These are phyloP conservation scores for Hydrolagus colliei DNA, from an alignment of 2,797 vertebrate species.

Conservation along the genomic window DNA sequence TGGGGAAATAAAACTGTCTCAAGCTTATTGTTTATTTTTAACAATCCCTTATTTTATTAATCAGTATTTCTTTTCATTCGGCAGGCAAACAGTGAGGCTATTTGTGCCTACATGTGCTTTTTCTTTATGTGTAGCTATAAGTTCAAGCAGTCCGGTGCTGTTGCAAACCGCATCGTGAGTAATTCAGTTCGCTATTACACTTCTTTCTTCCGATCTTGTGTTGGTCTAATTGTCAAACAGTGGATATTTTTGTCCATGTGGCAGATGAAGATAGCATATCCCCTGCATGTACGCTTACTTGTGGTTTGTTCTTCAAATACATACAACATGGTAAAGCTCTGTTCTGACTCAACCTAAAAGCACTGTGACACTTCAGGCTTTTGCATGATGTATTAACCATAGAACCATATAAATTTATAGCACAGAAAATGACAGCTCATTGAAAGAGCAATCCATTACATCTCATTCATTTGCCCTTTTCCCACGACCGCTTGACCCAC, in stretches of 20 bases:
- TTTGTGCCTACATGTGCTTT: conserved; percentile 40
- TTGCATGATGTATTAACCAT: too few relatives aligned
- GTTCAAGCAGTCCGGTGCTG: conserved; percentile 40
- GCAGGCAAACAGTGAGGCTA: conserved; percentile 36
- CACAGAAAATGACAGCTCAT: background rate
- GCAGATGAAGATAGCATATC: too few relatives aligned
- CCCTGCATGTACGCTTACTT: too few relatives aligned
- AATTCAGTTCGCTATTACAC: too few relatives aligned
- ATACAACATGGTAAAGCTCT: too few relatives aligned
- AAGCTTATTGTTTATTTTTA: background rate
- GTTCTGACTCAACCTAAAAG: too few relatives aligned
- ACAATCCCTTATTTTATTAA: background rate
- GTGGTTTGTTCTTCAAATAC: too few relatives aligned
- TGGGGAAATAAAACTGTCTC: background rate
- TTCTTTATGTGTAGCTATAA: conserved; percentile 42
- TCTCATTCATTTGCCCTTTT: background rate
- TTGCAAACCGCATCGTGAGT: conserved; percentile 36
- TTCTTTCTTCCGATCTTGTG: background rate
- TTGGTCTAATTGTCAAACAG: too few relatives aligned
- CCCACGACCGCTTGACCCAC: too few relatives aligned
- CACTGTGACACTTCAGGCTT: too few relatives aligned
- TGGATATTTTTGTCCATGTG: too few relatives aligned
- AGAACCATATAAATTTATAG: background rate
- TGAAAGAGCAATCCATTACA: background rate
- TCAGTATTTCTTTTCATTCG: conserved; percentile 14